Conservation (phyloP, 2,113 vertebrate genomes). For the Hippocampus abdominalis region DNA sequence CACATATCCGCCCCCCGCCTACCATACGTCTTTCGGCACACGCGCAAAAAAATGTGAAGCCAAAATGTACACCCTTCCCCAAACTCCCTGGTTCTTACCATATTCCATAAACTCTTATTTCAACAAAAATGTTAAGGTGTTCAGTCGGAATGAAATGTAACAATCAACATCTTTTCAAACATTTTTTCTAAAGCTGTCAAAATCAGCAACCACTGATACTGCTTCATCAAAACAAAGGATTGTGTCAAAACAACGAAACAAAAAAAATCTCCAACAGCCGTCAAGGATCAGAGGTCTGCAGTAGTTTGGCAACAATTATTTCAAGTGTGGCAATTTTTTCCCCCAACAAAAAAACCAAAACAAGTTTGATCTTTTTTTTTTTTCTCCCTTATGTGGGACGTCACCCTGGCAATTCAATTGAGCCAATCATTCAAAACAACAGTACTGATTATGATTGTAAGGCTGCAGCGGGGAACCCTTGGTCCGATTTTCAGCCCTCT, state of each 20-base stretch:
- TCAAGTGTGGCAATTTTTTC: too few relatives aligned
- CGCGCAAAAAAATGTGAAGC: slow-evolving; percentile 15
- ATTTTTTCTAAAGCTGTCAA: slow-evolving; percentile 17
- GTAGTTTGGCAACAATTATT: slow-evolving; percentile 23
- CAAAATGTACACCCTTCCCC: slow-evolving; percentile 29
- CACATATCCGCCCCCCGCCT: slow-evolving; percentile 24
- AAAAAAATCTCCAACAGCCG: neutral
- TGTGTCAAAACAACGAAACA: neutral
- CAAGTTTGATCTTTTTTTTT: neutral
- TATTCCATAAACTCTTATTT: slow-evolving; percentile 21
- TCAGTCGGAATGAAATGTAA: slow-evolving; percentile 36
- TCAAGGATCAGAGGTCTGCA: slow-evolving; percentile 11
- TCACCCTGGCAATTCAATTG: slow-evolving; percentile 1
- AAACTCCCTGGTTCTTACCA: slow-evolving; percentile 23
- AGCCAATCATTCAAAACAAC: slow-evolving; percentile 9
- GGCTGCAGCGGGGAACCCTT: neutral
- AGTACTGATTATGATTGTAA: slow-evolving; percentile 45
- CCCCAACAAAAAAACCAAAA: neutral
- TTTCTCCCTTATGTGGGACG: slow-evolving; percentile 7
- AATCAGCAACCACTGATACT: neutral
- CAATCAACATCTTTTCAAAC: slow-evolving; percentile 1
- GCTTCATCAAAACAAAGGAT: neutral
- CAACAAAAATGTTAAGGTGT: slow-evolving; percentile 41
- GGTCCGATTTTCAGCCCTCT: neutral
- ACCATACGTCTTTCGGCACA: slow-evolving; percentile 39